phyloP scores from a whole-genome alignment of 2,113 vertebrate species.

The Takifugu bimaculatus region DNA sequence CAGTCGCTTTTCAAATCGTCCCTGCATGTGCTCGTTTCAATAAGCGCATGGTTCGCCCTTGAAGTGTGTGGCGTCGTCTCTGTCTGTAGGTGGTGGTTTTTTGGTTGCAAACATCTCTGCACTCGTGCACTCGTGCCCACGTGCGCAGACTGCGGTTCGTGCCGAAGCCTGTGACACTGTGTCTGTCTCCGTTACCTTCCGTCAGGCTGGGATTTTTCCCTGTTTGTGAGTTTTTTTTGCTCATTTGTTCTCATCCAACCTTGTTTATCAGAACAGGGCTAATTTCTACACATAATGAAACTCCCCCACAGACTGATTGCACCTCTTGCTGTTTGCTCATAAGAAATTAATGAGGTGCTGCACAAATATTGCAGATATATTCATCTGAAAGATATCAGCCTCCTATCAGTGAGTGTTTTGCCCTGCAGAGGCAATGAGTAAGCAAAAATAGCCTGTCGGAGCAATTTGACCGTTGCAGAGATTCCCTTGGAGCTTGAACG shows the following conservation, averaged over 20 bases:
- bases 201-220: constrained; percentile 29
- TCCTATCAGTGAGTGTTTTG: constrained; percentile 43
- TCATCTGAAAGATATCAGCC: constrained; percentile 43
- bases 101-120: constrained; percentile 51
- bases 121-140: constrained; percentile 20
- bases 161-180: constrained; percentile 45
- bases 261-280: constrained; percentile 44
- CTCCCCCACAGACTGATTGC: constrained; percentile 38
- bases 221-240: constrained; percentile 34
- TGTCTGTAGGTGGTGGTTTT: constrained; percentile 56
- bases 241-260: constrained; percentile 53
- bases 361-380: constrained; percentile 49
- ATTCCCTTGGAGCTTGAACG: constrained; percentile 20
- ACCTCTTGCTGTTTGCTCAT: constrained; percentile 56
- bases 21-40: constrained; percentile 35
- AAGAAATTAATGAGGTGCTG: constrained; percentile 57
- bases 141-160: constrained; percentile 30
- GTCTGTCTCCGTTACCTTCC: constrained; percentile 57
- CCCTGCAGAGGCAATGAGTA: constrained; percentile 43
- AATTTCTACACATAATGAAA: constrained; percentile 55
- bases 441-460: constrained; percentile 31
- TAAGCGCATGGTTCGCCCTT: constrained; percentile 57
- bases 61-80: constrained; percentile 37
- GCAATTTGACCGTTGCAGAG: constrained; percentile 29
- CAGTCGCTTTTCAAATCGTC: constrained; percentile 49